phyloP scores from a whole-genome alignment of 2,113 vertebrate species.

The Ptilorrhoa leucosticta region DNA sequence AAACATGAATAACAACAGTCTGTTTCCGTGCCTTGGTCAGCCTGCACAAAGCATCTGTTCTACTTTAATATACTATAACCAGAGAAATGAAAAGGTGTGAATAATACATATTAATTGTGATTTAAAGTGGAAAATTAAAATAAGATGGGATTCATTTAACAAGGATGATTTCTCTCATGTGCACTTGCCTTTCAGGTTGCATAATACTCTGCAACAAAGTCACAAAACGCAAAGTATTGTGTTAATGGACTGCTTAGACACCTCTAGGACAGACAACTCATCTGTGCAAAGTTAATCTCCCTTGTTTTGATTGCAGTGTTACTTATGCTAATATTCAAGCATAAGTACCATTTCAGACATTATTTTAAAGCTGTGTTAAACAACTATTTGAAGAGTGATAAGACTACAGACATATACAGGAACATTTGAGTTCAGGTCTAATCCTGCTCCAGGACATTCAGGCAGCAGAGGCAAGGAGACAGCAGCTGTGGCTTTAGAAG shows the following conservation, averaged over 20 bases:
- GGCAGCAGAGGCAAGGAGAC: background rate
- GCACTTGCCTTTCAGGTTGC: background rate
- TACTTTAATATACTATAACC: background rate
- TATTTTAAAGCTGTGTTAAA: background rate
- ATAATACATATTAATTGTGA: slow-evolving; percentile 10
- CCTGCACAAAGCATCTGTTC: background rate
- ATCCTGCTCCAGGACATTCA: background rate
- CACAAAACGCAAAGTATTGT: background rate
- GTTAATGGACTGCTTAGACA: background rate
- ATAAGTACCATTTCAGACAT: background rate
- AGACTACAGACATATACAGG: background rate
- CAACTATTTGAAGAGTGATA: background rate
- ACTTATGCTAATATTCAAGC: background rate
- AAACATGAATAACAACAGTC: background rate
- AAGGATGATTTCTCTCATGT: background rate
- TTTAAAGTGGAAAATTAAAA: slow-evolving; percentile 50
- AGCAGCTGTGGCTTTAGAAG: background rate
- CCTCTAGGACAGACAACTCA: background rate
- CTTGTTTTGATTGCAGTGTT: background rate
- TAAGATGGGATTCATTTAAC: background rate
- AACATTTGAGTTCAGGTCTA: background rate
- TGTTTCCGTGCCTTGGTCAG: background rate
- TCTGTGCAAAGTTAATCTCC: background rate
- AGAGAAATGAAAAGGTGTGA: slow-evolving; percentile 21
- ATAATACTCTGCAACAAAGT: background rate